A percentile compares a stretch with the other conserved stretches of the same genome.
Evolutionary conservation across 2,888 invertebrate genomes (phyloP).

Genomic region (Maniola hyperantus): DNA sequence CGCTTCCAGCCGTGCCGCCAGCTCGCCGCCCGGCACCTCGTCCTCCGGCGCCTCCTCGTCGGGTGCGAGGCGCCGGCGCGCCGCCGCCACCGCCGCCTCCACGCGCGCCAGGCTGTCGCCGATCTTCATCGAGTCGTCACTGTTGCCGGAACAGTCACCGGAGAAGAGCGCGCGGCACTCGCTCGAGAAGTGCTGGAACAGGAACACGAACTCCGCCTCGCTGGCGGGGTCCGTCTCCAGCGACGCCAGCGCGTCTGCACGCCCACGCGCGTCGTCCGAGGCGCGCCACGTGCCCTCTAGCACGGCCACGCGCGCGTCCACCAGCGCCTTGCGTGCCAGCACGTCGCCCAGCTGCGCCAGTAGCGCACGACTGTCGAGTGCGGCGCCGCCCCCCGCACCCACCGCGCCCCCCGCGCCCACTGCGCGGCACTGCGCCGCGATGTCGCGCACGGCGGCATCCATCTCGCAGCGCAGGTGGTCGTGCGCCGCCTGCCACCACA

Average conservation of each 20-base stretch:
- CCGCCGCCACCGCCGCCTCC: slow-evolving; percentile 72
- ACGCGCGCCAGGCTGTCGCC: slow-evolving; percentile 78
- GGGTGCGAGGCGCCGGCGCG: slow-evolving; percentile 62
- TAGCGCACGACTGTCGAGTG: slow-evolving; percentile 52
- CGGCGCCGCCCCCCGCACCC: slow-evolving; percentile 55
- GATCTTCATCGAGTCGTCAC: slow-evolving; percentile 82
- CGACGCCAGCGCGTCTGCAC: slow-evolving; percentile 67
- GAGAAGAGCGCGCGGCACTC: slow-evolving; percentile 84
- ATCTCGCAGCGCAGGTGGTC: slow-evolving; percentile 87
- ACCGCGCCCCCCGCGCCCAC: slow-evolving; percentile 77
- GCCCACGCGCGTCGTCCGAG: slow-evolving; percentile 51
- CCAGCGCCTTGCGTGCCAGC: slow-evolving; percentile 88
- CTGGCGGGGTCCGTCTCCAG: slow-evolving; percentile 82
- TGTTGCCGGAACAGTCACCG: slow-evolving; percentile 81
- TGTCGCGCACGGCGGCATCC: slow-evolving; percentile 86
- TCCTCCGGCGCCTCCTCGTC: slow-evolving; percentile 42
- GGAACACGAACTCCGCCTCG: slow-evolving; percentile 86
- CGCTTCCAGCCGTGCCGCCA: slow-evolving; percentile 67
- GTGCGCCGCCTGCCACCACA: slow-evolving; percentile 89
- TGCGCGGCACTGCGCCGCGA: slow-evolving; percentile 86
- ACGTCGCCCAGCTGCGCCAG: slow-evolving; percentile 87
- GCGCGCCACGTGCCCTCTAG: slow-evolving; percentile 83
- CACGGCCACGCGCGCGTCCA: slow-evolving; percentile 89
- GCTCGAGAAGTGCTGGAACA: slow-evolving; percentile 84
- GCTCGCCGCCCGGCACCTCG: slow-evolving; percentile 42